Percentiles rank a stretch among this genome's conserved stretches.
phyloP scores from a whole-genome alignment of 2,888 invertebrate genomes.

The Aphidius colemani region DNA sequence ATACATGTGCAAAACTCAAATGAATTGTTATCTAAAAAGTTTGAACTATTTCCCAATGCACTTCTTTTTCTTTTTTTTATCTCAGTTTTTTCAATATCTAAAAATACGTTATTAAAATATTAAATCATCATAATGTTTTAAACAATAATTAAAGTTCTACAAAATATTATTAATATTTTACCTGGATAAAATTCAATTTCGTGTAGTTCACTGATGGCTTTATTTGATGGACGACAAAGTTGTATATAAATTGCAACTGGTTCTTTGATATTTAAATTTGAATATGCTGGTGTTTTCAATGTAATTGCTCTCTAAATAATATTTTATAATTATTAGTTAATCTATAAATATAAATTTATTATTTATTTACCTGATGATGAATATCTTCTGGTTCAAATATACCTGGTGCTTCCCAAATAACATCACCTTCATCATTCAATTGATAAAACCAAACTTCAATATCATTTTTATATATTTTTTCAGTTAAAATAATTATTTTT shows the following conservation, averaged over 20 bases:
- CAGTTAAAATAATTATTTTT: constrained; percentile 67
- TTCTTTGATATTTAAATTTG: constrained; percentile 52
- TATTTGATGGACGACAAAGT: constrained; percentile 62
- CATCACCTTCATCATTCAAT: constrained; percentile 57
- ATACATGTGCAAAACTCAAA: no score
- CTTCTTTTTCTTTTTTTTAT: no score
- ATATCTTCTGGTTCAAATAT: constrained; percentile 63
- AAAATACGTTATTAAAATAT: no score
- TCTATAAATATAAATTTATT: no score
- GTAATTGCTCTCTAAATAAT: constrained; percentile 44
- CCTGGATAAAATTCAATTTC: no score
- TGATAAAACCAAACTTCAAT: constrained; percentile 66
- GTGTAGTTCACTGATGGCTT: constrained; percentile 59
- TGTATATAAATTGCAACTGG: constrained; percentile 59
- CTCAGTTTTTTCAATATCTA: no score
- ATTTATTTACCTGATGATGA: constrained; percentile 56
- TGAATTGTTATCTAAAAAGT: no score
- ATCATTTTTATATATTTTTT: constrained; percentile 64
- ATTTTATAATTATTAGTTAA: neutral
- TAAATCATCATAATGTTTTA: no score
- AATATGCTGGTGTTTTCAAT: constrained; percentile 56
- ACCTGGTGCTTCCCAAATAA: constrained; percentile 64
- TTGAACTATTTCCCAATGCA: no score
- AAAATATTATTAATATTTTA: no score
- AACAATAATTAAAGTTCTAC: no score